Evolutionary conservation across 2,888 invertebrate genomes (phyloP).

Genomic region (Odontocerum albicorne): DNA sequence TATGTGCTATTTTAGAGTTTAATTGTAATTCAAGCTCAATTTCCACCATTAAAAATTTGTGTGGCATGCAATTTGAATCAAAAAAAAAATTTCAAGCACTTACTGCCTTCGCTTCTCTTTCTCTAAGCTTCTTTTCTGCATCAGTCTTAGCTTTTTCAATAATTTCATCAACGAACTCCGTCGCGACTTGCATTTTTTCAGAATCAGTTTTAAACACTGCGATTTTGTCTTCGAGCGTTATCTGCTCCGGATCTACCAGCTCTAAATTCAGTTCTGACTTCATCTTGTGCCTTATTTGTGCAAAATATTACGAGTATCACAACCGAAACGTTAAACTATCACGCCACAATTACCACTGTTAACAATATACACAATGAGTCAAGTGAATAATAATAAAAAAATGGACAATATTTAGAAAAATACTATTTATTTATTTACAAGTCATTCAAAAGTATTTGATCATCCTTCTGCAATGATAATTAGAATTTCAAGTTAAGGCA

Average conservation of each 20-base stretch:
- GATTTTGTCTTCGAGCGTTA: conserved; percentile 53
- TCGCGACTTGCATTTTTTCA: conserved; percentile 59
- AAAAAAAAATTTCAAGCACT: conserved; percentile 40
- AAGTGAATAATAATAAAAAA: no score
- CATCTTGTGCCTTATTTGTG: conserved; percentile 20
- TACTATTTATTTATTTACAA: no score
- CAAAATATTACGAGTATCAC: no score
- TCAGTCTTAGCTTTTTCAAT: conserved; percentile 57
- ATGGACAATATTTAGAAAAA: no score
- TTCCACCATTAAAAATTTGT: neutral
- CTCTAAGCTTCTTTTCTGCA: conserved; percentile 59
- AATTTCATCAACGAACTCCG: conserved; percentile 63
- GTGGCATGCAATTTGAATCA: neutral
- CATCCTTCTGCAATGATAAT: no score
- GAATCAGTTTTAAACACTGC: conserved; percentile 62
- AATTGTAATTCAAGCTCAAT: neutral
- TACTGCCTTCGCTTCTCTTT: conserved; percentile 60
- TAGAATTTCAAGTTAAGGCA: no score
- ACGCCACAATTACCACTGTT: no score
- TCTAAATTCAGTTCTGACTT: conserved; percentile 36
- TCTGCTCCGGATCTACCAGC: conserved; percentile 41
- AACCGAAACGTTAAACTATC: no score
- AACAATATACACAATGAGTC: no score
- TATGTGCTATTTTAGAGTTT: neutral
- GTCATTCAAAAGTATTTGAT: no score